phyloP scores from a whole-genome alignment of 2,888 invertebrate species.

The Atethmia centrago region DNA sequence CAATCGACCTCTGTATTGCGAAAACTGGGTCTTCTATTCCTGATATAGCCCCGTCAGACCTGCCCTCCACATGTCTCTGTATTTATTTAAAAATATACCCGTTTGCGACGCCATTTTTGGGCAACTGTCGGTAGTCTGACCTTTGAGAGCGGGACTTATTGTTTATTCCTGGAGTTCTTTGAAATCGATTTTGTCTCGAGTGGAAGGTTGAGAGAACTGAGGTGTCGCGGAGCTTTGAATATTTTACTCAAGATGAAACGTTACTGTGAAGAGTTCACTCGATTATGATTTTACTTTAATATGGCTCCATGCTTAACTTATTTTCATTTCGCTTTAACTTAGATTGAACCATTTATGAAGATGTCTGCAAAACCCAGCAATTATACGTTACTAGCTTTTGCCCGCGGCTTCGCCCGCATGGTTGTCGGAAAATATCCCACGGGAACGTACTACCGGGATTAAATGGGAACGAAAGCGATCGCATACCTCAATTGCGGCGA shows the following conservation, averaged over 20 bases:
- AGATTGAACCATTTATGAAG: not conserved
- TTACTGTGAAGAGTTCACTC: not conserved
- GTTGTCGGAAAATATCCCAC: too few relatives aligned
- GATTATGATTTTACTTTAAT: conserved; percentile 13
- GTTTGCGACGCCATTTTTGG: conserved; percentile 64
- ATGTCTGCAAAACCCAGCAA: not conserved
- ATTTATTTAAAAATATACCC: conserved; percentile 57
- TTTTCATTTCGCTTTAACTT: not conserved
- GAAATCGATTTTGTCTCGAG: conserved; percentile 60
- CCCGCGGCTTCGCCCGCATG: too few relatives aligned
- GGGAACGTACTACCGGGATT: too few relatives aligned
- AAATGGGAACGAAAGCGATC: too few relatives aligned
- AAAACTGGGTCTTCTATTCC: conserved; percentile 58
- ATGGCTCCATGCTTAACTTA: conserved; percentile 5
- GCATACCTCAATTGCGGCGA: too few relatives aligned
- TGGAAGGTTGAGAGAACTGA: conserved; percentile 52
- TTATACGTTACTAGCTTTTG: too few relatives aligned
- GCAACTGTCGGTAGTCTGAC: conserved; percentile 61
- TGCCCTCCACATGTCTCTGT: conserved; percentile 47
- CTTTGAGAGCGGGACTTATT: conserved; percentile 64
- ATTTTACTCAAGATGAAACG: conserved; percentile 40
- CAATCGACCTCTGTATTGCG: conserved; percentile 38
- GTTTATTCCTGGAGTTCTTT: conserved; percentile 64
- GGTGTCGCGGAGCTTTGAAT: conserved; percentile 42
- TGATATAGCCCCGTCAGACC: conserved; percentile 41